Evolutionary conservation across 1,140 invertebrate species (phyloP).

Genomic region (Pogonomyrmex barbatus): DNA sequence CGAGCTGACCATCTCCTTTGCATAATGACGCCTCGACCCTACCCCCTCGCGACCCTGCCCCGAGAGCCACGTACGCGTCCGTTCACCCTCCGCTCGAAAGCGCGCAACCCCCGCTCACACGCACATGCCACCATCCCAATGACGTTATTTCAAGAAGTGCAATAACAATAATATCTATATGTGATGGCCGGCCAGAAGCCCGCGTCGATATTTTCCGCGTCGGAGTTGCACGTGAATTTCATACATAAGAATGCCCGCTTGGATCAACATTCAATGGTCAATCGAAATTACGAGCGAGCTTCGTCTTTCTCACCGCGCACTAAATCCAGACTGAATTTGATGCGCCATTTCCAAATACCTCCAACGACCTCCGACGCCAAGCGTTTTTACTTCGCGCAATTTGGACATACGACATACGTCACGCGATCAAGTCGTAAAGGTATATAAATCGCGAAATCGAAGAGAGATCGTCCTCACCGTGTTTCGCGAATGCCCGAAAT

Average conservation of each 20-base stretch:
- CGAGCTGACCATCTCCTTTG: constrained; percentile 85
- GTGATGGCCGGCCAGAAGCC: constrained; percentile 54
- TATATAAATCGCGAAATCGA: background rate
- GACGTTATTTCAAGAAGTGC: constrained; percentile 65
- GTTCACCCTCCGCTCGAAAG: constrained; percentile 52
- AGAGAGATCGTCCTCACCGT: background rate
- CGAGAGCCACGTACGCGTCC: constrained; percentile 36
- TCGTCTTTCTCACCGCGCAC: background rate
- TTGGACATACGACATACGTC: background rate
- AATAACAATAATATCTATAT: constrained; percentile 78
- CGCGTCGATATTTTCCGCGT: constrained; percentile 50
- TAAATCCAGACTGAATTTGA: constrained; percentile 53
- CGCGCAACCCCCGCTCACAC: constrained; percentile 32
- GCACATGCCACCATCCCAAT: constrained; percentile 38
- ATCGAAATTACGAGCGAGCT: constrained; percentile 66
- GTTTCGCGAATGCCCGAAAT: constrained; percentile 31
- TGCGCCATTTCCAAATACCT: constrained; percentile 7
- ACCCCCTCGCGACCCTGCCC: constrained; percentile 2
- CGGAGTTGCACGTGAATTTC: constrained; percentile 76
- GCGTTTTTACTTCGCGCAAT: background rate
- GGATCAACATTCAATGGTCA: constrained; percentile 83
- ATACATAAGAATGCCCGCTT: constrained; percentile 78
- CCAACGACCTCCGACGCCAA: background rate
- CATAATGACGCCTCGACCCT: constrained; percentile 81
- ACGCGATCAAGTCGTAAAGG: background rate